phyloP scores from a whole-genome alignment of 1,140 invertebrate species.

The Solenopsis invicta region DNA sequence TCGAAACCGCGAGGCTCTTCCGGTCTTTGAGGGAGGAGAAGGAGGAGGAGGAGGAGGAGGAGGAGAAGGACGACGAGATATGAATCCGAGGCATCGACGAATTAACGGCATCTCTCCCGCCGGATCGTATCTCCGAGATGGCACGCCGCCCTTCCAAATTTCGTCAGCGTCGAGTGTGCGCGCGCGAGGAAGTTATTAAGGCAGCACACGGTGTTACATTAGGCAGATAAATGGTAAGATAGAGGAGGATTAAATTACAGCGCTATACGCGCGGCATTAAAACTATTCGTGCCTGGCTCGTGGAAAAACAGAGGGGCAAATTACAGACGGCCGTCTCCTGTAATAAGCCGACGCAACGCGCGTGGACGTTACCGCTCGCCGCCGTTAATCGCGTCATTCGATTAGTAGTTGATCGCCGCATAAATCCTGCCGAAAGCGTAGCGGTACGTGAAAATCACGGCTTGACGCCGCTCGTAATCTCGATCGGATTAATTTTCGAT shows the following conservation, averaged over 20 bases:
- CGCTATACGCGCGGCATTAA: constrained; percentile 34
- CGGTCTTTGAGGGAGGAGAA: neutral
- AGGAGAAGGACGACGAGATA: neutral
- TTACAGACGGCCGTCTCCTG: constrained; percentile 55
- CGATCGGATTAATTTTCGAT: constrained; percentile 39
- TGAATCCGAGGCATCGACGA: constrained; percentile 29
- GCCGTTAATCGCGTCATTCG: constrained; percentile 52
- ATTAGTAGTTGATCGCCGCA: constrained; percentile 47
- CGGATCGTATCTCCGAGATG: constrained; percentile 39
- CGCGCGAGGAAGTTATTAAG: constrained; percentile 47
- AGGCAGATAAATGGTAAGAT: constrained; percentile 56
- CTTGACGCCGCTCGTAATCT: constrained; percentile 20
- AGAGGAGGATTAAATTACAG: constrained; percentile 58
- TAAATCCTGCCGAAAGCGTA: constrained; percentile 47
- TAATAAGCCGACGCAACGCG: constrained; percentile 47
- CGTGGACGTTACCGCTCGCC: constrained; percentile 21
- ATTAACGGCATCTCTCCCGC: constrained; percentile 34
- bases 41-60: neutral
- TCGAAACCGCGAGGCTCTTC: constrained; percentile 59
- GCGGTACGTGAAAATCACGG: constrained; percentile 43
- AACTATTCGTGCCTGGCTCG: constrained; percentile 32
- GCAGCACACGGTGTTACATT: constrained; percentile 58
- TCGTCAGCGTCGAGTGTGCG: constrained; percentile 7
- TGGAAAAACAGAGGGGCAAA: constrained; percentile 53
- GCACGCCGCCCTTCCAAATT: constrained; percentile 20